Conservation (phyloP, 2,113 vertebrate genomes). For the Ictalurus furcatus region DNA sequence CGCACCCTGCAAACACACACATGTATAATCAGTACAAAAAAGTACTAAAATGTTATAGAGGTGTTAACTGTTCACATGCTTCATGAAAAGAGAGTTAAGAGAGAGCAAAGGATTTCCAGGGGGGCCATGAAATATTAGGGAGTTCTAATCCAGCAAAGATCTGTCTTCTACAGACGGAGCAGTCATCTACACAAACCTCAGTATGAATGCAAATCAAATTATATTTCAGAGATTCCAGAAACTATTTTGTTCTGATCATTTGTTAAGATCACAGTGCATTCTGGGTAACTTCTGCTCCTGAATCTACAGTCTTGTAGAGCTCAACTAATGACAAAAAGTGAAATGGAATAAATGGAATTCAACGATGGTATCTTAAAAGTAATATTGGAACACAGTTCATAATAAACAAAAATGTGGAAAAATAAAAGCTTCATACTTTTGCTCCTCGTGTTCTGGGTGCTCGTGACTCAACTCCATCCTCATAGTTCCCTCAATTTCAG, state of each 20-base stretch:
- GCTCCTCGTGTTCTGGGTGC: constrained; percentile 82
- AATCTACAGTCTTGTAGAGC: not conserved
- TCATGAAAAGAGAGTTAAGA: not conserved
- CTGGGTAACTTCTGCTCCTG: not conserved
- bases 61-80: not conserved
- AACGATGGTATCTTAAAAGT: not conserved
- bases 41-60: not conserved
- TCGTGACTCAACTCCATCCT: constrained; percentile 93
- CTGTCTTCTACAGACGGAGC: not conserved
- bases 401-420: not conserved
- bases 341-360: not conserved
- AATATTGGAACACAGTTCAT: not conserved
- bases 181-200: no score
- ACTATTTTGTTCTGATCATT: no score
- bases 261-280: not conserved
- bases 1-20: constrained; percentile 72
- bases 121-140: not conserved
- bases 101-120: not conserved
- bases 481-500: constrained; percentile 97
- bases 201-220: no score
- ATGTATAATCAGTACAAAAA: not conserved
- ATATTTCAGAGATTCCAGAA: no score
- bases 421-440: constrained; percentile 63
- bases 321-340: not conserved
- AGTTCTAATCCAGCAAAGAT: not conserved